Percentiles rank a stretch among this genome's conserved stretches.
Conservation (phyloP, 2,113 vertebrate genomes). For the Eretmochelys imbricata region DNA sequence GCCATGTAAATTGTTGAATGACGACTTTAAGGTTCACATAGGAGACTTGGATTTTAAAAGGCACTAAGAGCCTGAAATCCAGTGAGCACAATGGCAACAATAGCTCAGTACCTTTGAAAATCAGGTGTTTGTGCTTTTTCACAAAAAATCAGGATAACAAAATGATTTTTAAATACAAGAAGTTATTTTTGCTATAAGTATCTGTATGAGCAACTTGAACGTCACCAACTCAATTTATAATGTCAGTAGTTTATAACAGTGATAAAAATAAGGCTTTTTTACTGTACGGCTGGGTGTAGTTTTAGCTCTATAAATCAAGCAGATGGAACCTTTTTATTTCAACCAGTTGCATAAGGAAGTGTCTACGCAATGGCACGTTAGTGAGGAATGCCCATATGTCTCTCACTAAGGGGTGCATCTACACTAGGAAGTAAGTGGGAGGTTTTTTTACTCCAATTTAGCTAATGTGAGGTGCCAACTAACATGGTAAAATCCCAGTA, state of each 20-base stretch:
- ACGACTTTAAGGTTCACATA: background rate
- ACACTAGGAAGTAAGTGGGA: background rate
- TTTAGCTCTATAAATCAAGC: background rate
- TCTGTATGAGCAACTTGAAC: background rate
- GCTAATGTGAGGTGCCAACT: background rate
- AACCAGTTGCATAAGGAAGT: background rate
- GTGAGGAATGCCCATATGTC: background rate
- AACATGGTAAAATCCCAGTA: background rate
- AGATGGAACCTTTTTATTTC: background rate
- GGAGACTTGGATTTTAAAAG: background rate
- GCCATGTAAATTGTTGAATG: background rate
- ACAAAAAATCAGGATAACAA: background rate
- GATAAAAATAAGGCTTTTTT: background rate
- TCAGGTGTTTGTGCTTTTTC: background rate
- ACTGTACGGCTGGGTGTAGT: background rate
- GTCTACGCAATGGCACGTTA: background rate
- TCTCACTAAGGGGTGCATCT: background rate
- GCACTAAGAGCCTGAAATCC: background rate
- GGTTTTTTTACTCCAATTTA: background rate
- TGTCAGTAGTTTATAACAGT: background rate
- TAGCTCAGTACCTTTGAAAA: background rate
- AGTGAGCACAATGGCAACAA: background rate
- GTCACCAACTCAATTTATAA: background rate
- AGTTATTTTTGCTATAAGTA: background rate
- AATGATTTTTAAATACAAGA: background rate